Percentiles rank a stretch among this genome's conserved stretches.
phyloP scores from a whole-genome alignment of 2,113 vertebrate genomes.

The Campylomormyrus tamandua region DNA sequence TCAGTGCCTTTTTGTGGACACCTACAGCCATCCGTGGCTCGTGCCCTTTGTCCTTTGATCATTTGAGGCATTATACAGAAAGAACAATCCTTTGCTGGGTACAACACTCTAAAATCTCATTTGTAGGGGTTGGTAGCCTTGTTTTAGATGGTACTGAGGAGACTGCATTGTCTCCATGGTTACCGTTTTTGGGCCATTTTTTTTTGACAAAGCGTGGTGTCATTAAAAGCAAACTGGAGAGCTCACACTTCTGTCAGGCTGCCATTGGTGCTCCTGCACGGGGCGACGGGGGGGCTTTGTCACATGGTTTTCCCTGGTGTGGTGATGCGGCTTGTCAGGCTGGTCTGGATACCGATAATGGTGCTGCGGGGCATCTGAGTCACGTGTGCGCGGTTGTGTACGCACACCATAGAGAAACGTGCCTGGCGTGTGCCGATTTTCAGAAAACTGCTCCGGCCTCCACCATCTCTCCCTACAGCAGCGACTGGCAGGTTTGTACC shows the following conservation, averaged over 20 bases:
- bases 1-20: not conserved
- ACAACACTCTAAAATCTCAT: not conserved
- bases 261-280: not conserved
- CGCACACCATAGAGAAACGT: not conserved
- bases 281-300: not conserved
- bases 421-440: not conserved
- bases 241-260: not conserved
- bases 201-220: not conserved
- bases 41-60: not conserved
- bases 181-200: not conserved
- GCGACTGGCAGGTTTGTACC: not conserved
- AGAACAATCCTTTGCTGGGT: not conserved
- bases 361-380: not conserved
- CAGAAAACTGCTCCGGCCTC: not conserved
- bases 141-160: not conserved
- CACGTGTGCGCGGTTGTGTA: not conserved
- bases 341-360: not conserved
- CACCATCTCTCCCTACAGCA: not conserved
- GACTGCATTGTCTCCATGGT: conserved; percentile 2
- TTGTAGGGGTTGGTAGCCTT: not conserved
- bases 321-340: not conserved
- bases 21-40: not conserved
- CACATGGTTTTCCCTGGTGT: not conserved
- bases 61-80: not conserved
- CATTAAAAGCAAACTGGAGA: not conserved